These are phyloP conservation scores for Cyclina sinensis DNA, from an alignment of 1,140 invertebrate genomes.

Conservation along the genomic window DNA sequence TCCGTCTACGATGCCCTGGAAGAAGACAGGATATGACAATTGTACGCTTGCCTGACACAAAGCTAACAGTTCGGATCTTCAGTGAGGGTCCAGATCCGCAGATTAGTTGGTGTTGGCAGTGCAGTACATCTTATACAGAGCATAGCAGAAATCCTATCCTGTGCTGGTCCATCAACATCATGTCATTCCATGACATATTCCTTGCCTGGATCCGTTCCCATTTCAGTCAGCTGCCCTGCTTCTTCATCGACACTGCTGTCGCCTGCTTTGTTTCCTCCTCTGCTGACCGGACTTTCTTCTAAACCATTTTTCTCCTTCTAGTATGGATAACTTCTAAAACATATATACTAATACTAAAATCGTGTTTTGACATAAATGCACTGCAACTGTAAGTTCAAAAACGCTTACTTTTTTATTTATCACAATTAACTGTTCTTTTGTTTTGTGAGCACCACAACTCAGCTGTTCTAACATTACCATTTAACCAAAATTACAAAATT, in stretches of 20 bases:
- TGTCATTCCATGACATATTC: slow-evolving; percentile 16
- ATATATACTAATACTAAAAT: too few relatives aligned
- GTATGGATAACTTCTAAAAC: too few relatives aligned
- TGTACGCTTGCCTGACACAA: too few relatives aligned
- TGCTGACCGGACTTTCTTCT: slow-evolving; percentile 17
- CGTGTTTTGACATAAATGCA: too few relatives aligned
- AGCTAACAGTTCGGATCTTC: too few relatives aligned
- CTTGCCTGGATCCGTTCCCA: slow-evolving; percentile 41
- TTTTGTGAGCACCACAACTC: too few relatives aligned
- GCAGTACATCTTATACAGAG: slow-evolving; percentile 32
- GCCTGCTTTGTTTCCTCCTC: slow-evolving; percentile 43
- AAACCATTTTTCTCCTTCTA: slow-evolving; percentile 2
- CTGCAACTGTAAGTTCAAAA: too few relatives aligned
- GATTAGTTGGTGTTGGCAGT: not conserved
- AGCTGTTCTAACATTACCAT: too few relatives aligned
- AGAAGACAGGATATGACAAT: slow-evolving; percentile 5
- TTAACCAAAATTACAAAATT: too few relatives aligned
- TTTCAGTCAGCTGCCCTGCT: slow-evolving; percentile 12
- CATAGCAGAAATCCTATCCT: slow-evolving; percentile 38
- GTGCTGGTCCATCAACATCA: not conserved
- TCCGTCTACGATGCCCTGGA: slow-evolving; percentile 22
- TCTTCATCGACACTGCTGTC: slow-evolving; percentile 1
- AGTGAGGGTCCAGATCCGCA: not conserved
- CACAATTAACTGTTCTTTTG: too few relatives aligned
- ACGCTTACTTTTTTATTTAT: too few relatives aligned